Conservation (phyloP, 2,113 vertebrate genomes). For the Mesoclemmys tuberculata region DNA sequence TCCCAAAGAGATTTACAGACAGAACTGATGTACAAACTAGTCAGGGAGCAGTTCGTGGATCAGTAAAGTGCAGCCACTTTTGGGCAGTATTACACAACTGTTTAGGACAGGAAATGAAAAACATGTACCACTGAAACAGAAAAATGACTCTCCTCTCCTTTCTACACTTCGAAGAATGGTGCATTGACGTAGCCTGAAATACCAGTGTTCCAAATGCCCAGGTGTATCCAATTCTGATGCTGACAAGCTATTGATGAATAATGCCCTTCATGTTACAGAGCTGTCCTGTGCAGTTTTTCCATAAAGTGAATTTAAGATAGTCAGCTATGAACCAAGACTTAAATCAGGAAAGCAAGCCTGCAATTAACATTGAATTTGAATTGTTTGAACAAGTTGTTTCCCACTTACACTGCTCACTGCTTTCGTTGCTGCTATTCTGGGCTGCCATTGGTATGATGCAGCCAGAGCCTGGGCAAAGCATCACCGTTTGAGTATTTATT, state of each 20-base stretch:
- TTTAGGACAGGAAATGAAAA: slow-evolving; percentile 63
- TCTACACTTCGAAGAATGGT: slow-evolving; percentile 65
- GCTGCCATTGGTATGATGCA: not conserved
- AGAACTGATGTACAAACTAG: slow-evolving; percentile 24
- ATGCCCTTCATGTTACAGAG: slow-evolving; percentile 64
- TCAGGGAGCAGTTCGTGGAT: not conserved
- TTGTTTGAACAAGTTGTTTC: slow-evolving; percentile 40
- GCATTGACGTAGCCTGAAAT: slow-evolving; percentile 35
- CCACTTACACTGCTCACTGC: slow-evolving; percentile 47
- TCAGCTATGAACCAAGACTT: slow-evolving; percentile 55
- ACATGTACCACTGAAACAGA: slow-evolving; percentile 52
- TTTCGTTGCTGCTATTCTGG: slow-evolving; percentile 20
- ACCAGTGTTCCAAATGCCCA: not conserved
- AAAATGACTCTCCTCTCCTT: slow-evolving; percentile 62
- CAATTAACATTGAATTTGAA: slow-evolving; percentile 48
- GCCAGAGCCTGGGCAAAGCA: slow-evolving; percentile 8
- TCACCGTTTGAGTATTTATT: not conserved
- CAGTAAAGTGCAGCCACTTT: slow-evolving; percentile 51
- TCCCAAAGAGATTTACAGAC: not conserved
- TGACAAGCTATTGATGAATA: slow-evolving; percentile 54
- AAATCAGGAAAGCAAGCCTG: slow-evolving; percentile 68
- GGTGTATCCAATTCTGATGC: not conserved
- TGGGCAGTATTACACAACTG: slow-evolving; percentile 70
- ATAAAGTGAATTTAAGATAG: slow-evolving; percentile 56
- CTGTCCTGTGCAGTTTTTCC: slow-evolving; percentile 42